Conservation (phyloP, 2,888 invertebrate species). For the Drosophila buzzatii region DNA sequence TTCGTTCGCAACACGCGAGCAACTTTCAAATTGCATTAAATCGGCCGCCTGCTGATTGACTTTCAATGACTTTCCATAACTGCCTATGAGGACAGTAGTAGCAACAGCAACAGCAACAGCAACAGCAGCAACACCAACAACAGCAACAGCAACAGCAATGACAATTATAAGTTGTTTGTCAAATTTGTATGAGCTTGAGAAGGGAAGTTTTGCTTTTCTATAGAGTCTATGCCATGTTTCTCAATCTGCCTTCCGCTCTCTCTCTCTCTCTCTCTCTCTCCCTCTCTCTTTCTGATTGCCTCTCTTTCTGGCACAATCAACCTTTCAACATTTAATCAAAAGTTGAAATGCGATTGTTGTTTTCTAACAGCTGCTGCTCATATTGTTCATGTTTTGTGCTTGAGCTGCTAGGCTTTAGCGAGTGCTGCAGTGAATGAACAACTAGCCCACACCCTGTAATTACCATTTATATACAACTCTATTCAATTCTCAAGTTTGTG, state of each 20-base stretch:
- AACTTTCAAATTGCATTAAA: constrained; percentile 51
- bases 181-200: not conserved
- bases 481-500: too few species aligned
- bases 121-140: not conserved
- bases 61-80: constrained; percentile 25
- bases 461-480: not conserved
- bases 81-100: not conserved
- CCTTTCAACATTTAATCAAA: constrained; percentile 18
- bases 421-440: not conserved
- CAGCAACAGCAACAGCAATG: not conserved
- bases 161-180: constrained; percentile 1
- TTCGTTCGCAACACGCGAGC: constrained; percentile 66
- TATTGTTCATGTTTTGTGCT: constrained; percentile 1
- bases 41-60: constrained; percentile 51
- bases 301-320: not conserved
- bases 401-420: not conserved
- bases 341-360: constrained; percentile 25
- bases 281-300: not conserved
- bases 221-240: not conserved
- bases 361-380: constrained; percentile 15
- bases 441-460: constrained; percentile 16
- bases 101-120: not conserved
- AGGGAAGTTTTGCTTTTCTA: not conserved
- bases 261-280: not conserved
- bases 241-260: not conserved